Base-by-base conservation (phyloP, 2,113 vertebrate genomes). In the Onychostoma macrolepis region DNA sequence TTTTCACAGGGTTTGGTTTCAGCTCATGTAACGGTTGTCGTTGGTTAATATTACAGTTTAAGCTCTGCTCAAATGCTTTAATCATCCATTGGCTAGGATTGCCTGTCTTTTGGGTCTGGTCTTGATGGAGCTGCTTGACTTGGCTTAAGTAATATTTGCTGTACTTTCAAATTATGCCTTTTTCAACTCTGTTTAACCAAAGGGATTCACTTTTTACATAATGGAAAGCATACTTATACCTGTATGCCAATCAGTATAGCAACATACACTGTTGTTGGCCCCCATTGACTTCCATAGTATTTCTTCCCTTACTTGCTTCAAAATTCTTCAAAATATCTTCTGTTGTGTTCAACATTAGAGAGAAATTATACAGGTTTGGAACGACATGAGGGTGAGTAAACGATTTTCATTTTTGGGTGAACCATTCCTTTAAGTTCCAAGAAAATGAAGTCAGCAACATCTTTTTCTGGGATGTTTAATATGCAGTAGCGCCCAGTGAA, bases 61-160 rank as follows among this genome's bases (percentile, higher is more conserved):
- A 76, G 83, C 36, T 86, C 61, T 36, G 86, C 89, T 91, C 65
- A 86, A 83, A 69, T 30, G 41, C 71, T 87, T 84, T 83, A 56
- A 87, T 88, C 83, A 89, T 86, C 74, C 78, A 81, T 48, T 63
- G n/a, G 74, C 43, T 33, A 10, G 19, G 83, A 79, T 48, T 71
- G 53, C 80, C 87, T 87, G 87, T 88, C 43, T 61, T 77, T 50
- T 74, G 87, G 80, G 83, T 84, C 30, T 84, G 67, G 69, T 65
- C 63, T 24, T 11, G 79, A 84, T 48, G 58, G 75, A 5, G 2
- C 61, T 30, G 38, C 74, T 43, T 77, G 84, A 91, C 67, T 45
- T 84, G 83, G 76, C 89, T 90, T 89, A 87, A 88, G 90, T 74
- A 43, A 89, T 91, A 89, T 90, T 89, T 89, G 89, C 88, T 90